Percentiles rank a stretch among this genome's conserved stretches.
These are phyloP conservation scores for Strigamia crassipes DNA, from an alignment of 2,888 invertebrate species.

Conservation along the genomic window DNA sequence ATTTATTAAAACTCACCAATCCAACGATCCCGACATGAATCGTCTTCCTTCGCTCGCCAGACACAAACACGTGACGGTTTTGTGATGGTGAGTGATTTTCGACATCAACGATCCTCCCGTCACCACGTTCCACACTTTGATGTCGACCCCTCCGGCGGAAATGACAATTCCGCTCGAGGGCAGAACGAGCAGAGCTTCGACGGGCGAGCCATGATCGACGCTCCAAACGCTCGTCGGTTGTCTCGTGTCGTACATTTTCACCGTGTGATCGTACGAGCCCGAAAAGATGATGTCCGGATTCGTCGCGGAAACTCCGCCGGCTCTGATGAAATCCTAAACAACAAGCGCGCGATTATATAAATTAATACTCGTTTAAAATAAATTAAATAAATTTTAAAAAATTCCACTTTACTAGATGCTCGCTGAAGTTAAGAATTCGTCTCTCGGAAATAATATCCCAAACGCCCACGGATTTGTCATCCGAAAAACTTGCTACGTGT, in stretches of 20 bases:
- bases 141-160: slow-evolving; percentile 80
- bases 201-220: slow-evolving; percentile 85
- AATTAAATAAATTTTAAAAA: background rate
- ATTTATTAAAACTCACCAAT: slow-evolving; percentile 64
- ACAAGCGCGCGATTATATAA: background rate
- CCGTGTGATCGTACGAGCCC: slow-evolving; percentile 80
- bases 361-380: background rate
- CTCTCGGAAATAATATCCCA: slow-evolving; percentile 91
- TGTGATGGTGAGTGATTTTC: slow-evolving; percentile 88
- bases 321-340: slow-evolving; percentile 62
- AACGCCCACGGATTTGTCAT: slow-evolving; percentile 83
- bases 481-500: slow-evolving; percentile 83
- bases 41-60: slow-evolving; percentile 80
- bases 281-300: slow-evolving; percentile 77
- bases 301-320: slow-evolving; percentile 78
- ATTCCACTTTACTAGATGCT: slow-evolving; percentile 58
- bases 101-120: slow-evolving; percentile 84
- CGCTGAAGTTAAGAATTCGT: slow-evolving; percentile 65
- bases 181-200: slow-evolving; percentile 84
- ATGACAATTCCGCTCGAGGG: slow-evolving; percentile 88
- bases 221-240: slow-evolving; percentile 70
- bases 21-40: slow-evolving; percentile 86
- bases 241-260: slow-evolving; percentile 86
- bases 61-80: slow-evolving; percentile 86
- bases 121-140: slow-evolving; percentile 91